These are phyloP conservation scores for Tragopan temminckii DNA, from an alignment of 2,797 vertebrate genomes.

Conservation along the genomic window DNA sequence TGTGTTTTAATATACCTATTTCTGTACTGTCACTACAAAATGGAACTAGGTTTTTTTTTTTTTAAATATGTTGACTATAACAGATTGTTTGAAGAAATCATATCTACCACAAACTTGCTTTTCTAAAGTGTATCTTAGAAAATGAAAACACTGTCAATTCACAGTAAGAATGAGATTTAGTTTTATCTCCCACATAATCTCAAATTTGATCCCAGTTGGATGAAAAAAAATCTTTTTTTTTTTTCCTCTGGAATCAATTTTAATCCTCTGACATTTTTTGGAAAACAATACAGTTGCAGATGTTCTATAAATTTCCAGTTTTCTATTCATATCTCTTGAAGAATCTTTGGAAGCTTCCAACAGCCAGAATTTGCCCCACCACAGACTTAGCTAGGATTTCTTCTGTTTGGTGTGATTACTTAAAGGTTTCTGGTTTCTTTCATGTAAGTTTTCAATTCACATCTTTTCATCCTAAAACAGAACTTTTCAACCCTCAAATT, in stretches of 20 bases:
- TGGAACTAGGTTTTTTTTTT: neutral
- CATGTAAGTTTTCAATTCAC: neutral
- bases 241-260: neutral
- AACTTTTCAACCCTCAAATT: neutral
- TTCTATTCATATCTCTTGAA: neutral
- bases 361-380: neutral
- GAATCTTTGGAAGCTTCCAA: neutral
- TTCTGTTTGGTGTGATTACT: neutral
- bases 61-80: neutral
- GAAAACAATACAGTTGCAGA: neutral
- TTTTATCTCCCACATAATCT: neutral
- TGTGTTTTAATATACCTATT: conserved; percentile 1
- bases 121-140: neutral
- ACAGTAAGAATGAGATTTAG: neutral
- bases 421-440: neutral
- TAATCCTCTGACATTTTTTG: neutral
- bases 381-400: neutral
- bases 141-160: neutral
- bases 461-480: neutral
- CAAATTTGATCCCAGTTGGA: neutral
- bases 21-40: neutral
- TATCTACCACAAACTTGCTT: neutral
- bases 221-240: neutral
- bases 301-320: neutral
- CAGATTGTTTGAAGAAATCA: neutral